A percentile compares a stretch with the other conserved stretches of the same genome.
Evolutionary conservation across 2,113 vertebrate genomes (phyloP).

Genomic region (Tragulus kanchil): DNA sequence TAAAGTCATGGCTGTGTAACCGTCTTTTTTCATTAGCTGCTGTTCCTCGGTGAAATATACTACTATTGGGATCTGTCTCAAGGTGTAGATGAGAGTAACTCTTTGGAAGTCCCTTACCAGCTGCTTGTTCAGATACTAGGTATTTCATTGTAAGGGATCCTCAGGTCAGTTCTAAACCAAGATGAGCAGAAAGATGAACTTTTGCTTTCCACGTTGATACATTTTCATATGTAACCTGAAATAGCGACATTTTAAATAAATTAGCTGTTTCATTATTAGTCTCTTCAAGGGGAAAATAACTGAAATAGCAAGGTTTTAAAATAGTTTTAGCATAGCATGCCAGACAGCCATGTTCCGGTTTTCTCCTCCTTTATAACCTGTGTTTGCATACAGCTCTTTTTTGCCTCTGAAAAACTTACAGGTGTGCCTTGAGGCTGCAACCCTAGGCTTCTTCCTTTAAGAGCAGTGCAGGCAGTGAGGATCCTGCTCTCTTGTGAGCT

Average conservation of each 20-base stretch:
- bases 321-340: neutral
- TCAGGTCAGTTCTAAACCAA: neutral
- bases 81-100: neutral
- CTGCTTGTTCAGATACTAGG: neutral
- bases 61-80: neutral
- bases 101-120: neutral
- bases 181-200: conserved; percentile 12
- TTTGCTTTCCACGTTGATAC: neutral
- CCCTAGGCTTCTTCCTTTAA: neutral
- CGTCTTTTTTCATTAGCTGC: neutral
- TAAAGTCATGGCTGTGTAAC: neutral
- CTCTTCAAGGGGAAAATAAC: neutral
- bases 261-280: conserved; percentile 40
- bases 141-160: neutral
- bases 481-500: neutral
- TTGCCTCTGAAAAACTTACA: neutral
- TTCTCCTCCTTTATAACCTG: neutral
- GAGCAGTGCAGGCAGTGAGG: neutral
- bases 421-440: neutral
- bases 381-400: neutral
- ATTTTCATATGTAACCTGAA: conserved; percentile 39
- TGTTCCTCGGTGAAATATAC: neutral
- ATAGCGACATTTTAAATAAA: conserved; percentile 19
- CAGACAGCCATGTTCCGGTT: neutral
- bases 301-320: neutral